Percentiles rank a stretch among this genome's conserved stretches.
Evolutionary conservation across 2,888 invertebrate species (phyloP).

Genomic region (Thera britannica): DNA sequence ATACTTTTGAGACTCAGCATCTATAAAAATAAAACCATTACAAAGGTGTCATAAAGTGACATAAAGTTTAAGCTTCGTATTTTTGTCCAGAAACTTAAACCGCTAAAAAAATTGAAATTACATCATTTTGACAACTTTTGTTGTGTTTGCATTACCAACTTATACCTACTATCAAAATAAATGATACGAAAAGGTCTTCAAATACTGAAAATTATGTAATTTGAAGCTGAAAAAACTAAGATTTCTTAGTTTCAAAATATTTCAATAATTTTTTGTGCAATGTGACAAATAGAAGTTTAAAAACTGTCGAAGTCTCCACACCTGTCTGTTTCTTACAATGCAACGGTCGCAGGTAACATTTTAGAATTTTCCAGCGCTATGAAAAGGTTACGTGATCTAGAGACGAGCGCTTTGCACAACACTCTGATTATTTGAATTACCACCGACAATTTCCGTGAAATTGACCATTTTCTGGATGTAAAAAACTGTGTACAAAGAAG

Average conservation of each 20-base stretch:
- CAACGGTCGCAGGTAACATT: slow-evolving; percentile 64
- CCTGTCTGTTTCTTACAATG: slow-evolving; percentile 57
- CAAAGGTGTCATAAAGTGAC: too few relatives aligned
- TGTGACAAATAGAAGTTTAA: slow-evolving; percentile 9
- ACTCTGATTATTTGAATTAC: slow-evolving; percentile 52
- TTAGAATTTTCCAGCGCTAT: slow-evolving; percentile 71
- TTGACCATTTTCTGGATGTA: slow-evolving; percentile 32
- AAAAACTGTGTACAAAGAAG: neutral
- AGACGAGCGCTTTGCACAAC: slow-evolving; percentile 58
- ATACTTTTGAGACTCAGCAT: neutral
- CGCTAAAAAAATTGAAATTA: too few relatives aligned
- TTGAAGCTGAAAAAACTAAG: neutral
- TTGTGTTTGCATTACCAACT: too few relatives aligned
- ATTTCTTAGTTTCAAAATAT: slow-evolving; percentile 1
- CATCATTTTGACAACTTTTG: too few relatives aligned
- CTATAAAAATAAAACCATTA: neutral
- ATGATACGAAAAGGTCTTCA: neutral
- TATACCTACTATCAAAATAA: too few relatives aligned
- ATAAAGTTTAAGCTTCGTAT: too few relatives aligned
- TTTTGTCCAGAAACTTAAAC: too few relatives aligned
- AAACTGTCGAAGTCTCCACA: slow-evolving; percentile 41
- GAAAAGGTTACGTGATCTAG: slow-evolving; percentile 74
- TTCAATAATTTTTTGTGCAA: neutral
- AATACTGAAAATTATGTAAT: neutral
- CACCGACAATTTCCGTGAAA: slow-evolving; percentile 40